These are phyloP conservation scores for Oxyura jamaicensis DNA, from an alignment of 2,113 vertebrate genomes.

Conservation along the genomic window DNA sequence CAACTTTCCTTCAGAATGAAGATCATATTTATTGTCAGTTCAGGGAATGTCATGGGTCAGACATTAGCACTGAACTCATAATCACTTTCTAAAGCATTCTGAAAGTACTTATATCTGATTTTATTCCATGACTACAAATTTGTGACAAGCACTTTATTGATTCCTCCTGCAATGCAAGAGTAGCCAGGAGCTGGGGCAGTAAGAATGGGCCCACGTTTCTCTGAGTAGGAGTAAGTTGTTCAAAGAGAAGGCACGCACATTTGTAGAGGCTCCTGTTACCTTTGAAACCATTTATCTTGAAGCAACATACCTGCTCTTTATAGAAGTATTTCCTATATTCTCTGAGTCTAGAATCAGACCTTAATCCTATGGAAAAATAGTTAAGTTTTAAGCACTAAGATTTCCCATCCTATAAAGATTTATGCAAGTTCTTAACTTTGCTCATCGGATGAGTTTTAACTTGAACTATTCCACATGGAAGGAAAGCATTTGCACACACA, in stretches of 20 bases:
- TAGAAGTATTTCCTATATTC: neutral
- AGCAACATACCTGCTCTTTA: neutral
- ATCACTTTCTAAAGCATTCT: neutral
- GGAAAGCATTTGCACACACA: slow-evolving; percentile 40
- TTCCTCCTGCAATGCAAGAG: neutral
- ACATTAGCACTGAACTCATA: neutral
- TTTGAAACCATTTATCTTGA: neutral
- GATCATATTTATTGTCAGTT: neutral
- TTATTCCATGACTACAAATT: neutral
- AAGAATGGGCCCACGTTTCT: neutral
- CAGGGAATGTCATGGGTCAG: slow-evolving; percentile 7
- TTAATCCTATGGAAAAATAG: neutral
- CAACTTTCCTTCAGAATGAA: slow-evolving; percentile 1
- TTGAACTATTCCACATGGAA: slow-evolving; percentile 3
- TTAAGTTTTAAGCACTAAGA: neutral
- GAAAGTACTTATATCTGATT: neutral
- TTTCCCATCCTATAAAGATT: neutral
- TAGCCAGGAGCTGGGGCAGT: neutral
- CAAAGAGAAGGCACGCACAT: neutral
- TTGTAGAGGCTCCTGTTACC: slow-evolving; percentile 30
- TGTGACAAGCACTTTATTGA: slow-evolving; percentile 39
- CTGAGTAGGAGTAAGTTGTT: neutral
- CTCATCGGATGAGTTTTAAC: slow-evolving; percentile 45
- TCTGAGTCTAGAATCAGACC: neutral
- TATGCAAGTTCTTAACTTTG: slow-evolving; percentile 25